Evolutionary conservation across 2,113 vertebrate species (phyloP), one percentile per base, ranked within the genome.

Genomic region (Chaenogobius annularis): DNA sequence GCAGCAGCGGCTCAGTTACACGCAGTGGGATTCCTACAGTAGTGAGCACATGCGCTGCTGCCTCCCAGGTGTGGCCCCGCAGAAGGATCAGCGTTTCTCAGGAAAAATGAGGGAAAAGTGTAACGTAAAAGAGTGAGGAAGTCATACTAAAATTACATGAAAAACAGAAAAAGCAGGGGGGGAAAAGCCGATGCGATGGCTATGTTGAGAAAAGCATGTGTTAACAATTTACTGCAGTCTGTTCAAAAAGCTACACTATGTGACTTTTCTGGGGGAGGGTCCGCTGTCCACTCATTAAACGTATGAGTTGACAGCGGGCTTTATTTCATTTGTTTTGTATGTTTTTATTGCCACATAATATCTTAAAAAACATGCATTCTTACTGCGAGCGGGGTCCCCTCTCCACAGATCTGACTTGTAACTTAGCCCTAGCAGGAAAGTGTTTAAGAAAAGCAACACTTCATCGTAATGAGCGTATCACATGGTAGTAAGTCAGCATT

Each of bases 11-110:
- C 58, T 87, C 78, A 69, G 65, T 82, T 85, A 85, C 85, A 82
- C 58, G 83, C 76, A 69, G 77, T 72, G 69, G 73, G 75, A 73
- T 83, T 81, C 79, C 82, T 73, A 77, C 81, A 81, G 81, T 77
- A 65, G 72, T 22, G 11, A 68, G 65, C 65, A 62, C 23, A 77
- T 59, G 31, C 40, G 12, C 22, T 35, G 58, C 66, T 77, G 58
- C 26, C 58, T 69, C 73, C 67, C 78, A 77, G 80, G 77, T 80
- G 79, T 52, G 73, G 58, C 67, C 79, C 26, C 0, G 0, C 15
- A 55, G 1, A 62, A 10, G 40, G 69, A 35, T 47, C 37, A 15
- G 67, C 15, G 26, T 44, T 68, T 71, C 68, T 72, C 73, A 83
- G 7, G 13, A 23, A 64, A 66, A 73, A 55, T 5, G 19, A 11